Evolutionary conservation across 2,797 vertebrate species (phyloP).

Genomic region (Epinephelus malabaricus): DNA sequence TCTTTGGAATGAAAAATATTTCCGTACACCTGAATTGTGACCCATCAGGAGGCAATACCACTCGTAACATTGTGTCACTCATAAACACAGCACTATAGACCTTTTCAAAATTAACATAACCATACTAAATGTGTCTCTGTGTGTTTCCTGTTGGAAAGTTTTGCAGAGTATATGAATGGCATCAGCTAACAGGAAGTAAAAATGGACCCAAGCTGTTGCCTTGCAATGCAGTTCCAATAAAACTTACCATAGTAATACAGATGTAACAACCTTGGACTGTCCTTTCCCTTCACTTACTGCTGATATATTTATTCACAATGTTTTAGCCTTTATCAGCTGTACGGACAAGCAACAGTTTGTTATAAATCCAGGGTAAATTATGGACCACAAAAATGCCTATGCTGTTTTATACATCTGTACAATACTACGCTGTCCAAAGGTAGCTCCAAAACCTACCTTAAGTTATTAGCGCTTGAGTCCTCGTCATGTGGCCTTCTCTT

Average conservation of each 20-base stretch:
- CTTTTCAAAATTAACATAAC: too few relatives aligned
- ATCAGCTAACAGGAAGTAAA: too few relatives aligned
- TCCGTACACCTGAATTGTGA: neutral
- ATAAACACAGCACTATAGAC: neutral
- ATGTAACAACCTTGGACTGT: neutral
- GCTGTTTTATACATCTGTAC: neutral
- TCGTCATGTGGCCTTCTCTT: too few relatives aligned
- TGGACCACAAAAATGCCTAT: neutral
- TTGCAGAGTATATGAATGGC: too few relatives aligned
- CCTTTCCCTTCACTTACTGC: neutral
- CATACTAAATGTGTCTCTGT: too few relatives aligned
- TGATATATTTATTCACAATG: neutral
- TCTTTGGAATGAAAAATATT: conserved; percentile 6
- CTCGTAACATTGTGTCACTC: neutral
- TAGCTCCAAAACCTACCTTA: too few relatives aligned
- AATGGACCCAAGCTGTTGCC: too few relatives aligned
- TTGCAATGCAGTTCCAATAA: too few relatives aligned
- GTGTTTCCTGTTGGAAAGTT: too few relatives aligned
- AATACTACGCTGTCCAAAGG: neutral
- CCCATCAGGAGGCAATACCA: neutral
- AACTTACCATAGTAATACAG: neutral
- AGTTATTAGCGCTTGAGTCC: too few relatives aligned
- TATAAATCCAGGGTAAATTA: neutral
- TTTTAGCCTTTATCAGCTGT: neutral
- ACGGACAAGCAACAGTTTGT: neutral